Evolutionary conservation across 2,797 vertebrate species (phyloP).

Genomic region (Silurus aristotelis): DNA sequence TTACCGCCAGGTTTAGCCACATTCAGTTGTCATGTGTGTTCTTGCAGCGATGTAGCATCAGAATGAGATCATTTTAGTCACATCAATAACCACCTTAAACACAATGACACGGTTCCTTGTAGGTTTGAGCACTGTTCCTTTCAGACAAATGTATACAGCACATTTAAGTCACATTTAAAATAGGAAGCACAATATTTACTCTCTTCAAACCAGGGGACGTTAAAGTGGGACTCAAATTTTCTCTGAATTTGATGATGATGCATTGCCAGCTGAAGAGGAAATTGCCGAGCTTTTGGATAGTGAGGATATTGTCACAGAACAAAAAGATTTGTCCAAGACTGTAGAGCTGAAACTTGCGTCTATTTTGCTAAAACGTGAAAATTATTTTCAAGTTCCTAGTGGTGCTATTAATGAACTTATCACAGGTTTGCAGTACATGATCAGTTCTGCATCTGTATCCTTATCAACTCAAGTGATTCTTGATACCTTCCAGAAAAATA

Average conservation of each 20-base stretch:
- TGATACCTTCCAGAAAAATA: background rate
- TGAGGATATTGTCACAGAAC: background rate
- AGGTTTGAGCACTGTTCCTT: constrained; percentile 5
- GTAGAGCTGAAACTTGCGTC: constrained; percentile 18
- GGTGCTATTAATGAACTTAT: constrained; percentile 2
- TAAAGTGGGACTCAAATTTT: background rate
- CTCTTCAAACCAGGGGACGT: background rate
- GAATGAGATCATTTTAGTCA: background rate
- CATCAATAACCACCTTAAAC: background rate
- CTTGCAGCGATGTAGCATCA: background rate
- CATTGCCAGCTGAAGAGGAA: background rate
- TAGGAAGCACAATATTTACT: background rate
- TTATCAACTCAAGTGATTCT: background rate
- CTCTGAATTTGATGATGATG: background rate
- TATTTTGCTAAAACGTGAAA: constrained; percentile 21
- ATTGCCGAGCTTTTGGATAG: background rate
- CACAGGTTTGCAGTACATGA: constrained; percentile 12
- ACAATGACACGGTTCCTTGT: background rate
- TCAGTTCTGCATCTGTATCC: background rate
- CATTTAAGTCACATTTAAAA: background rate
- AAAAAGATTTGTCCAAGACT: background rate
- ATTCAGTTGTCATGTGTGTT: background rate
- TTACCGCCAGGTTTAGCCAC: background rate
- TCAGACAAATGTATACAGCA: constrained; percentile 5
- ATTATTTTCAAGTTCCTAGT: constrained; percentile 26